phyloP scores from a whole-genome alignment of 2,888 invertebrate species.

The Tiphia femorata region DNA sequence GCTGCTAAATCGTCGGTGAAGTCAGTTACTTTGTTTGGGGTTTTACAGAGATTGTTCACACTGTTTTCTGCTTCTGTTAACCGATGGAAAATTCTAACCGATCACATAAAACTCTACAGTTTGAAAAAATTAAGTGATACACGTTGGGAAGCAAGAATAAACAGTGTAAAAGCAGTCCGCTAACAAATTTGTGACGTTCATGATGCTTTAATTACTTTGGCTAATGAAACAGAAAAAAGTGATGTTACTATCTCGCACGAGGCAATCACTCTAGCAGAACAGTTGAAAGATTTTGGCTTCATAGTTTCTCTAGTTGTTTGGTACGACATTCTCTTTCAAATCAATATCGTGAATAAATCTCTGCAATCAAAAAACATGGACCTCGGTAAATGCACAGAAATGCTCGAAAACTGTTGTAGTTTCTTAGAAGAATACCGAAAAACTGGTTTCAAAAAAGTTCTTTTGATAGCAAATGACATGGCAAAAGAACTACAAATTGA shows the following conservation, averaged over 20 bases:
- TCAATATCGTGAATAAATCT: conserved; percentile 42
- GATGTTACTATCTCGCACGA: conserved; percentile 34
- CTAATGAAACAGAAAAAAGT: conserved; percentile 25
- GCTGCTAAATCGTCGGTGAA: conserved; percentile 43
- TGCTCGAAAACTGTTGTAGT: too few relatives aligned
- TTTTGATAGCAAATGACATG: conserved; percentile 44
- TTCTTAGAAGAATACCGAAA: too few relatives aligned
- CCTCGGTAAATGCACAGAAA: conserved; percentile 31
- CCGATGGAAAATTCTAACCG: conserved; percentile 48
- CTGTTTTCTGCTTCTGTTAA: conserved; percentile 43
- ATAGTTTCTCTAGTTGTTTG: conserved; percentile 53
- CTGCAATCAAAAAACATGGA: conserved; percentile 33
- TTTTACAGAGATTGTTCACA: conserved; percentile 48
- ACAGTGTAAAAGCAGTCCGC: conserved; percentile 43
- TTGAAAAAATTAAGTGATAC: conserved; percentile 50
- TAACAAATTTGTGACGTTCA: conserved; percentile 52
- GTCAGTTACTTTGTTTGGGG: conserved; percentile 54
- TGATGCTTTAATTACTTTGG: conserved; percentile 50
- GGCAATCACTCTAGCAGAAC: conserved; percentile 40
- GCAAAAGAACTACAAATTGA: conserved; percentile 38
- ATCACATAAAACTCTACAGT: conserved; percentile 43
- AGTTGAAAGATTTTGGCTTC: conserved; percentile 48
- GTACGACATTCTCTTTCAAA: conserved; percentile 55
- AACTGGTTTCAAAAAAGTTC: conserved; percentile 38
- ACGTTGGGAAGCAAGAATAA: conserved; percentile 49